These are phyloP conservation scores for Ophion obscuratus DNA, from an alignment of 2,888 invertebrate genomes.

Conservation along the genomic window DNA sequence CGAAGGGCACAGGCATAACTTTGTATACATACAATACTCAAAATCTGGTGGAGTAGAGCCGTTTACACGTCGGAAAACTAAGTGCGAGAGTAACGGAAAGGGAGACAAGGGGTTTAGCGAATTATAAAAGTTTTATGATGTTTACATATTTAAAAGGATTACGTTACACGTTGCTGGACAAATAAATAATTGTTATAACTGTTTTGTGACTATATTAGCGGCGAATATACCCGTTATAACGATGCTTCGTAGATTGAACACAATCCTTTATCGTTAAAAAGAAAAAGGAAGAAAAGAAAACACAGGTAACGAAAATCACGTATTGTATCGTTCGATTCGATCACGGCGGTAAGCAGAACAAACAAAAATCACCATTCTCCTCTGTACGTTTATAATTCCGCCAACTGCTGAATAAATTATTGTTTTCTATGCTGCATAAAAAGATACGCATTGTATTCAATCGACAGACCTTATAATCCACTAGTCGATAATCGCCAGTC, in stretches of 20 bases:
- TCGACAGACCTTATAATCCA: slow-evolving; percentile 48
- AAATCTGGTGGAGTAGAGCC: slow-evolving; percentile 24
- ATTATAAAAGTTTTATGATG: slow-evolving; percentile 63
- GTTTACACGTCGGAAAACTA: slow-evolving; percentile 41
- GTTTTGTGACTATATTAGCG: slow-evolving; percentile 61
- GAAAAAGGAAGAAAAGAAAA: slow-evolving; percentile 4
- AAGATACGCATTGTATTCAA: slow-evolving; percentile 42
- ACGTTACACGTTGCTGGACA: slow-evolving; percentile 61
- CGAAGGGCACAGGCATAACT: not conserved
- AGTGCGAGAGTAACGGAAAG: slow-evolving; percentile 12
- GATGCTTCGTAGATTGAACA: slow-evolving; percentile 56
- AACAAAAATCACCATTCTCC: slow-evolving; percentile 49
- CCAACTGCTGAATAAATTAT: slow-evolving; percentile 82
- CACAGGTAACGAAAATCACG: slow-evolving; percentile 27
- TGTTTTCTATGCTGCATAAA: slow-evolving; percentile 81
- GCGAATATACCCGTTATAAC: slow-evolving; percentile 43
- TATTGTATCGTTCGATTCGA: slow-evolving; percentile 56
- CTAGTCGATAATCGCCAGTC: slow-evolving; percentile 10
- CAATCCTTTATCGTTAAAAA: slow-evolving; percentile 31
- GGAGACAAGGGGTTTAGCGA: slow-evolving; percentile 42
- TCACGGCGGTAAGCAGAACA: slow-evolving; percentile 51
- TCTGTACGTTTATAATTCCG: slow-evolving; percentile 78
- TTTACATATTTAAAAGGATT: slow-evolving; percentile 62
- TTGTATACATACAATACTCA: not conserved
- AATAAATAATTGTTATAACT: slow-evolving; percentile 65